Evolutionary conservation across 64 coral and sea anemone species (phyloP).

Genomic region (Dendronephthya gigantea): DNA sequence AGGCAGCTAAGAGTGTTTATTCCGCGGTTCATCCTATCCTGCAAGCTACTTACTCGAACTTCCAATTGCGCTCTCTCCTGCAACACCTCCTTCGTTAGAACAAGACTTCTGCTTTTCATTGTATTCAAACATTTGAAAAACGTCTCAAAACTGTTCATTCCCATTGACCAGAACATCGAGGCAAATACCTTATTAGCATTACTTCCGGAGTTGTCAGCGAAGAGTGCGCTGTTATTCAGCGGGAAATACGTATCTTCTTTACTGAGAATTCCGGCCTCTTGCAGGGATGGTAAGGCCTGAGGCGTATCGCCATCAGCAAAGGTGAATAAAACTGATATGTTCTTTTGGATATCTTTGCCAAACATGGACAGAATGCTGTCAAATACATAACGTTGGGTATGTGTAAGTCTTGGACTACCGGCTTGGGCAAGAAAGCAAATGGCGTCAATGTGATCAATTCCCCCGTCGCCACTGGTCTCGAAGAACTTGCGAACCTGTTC

Average conservation of each 20-base stretch:
- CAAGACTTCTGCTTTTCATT: slow-evolving; percentile 34
- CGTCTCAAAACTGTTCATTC: slow-evolving; percentile 33
- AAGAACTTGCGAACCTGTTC: slow-evolving; percentile 38
- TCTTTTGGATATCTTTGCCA: slow-evolving; percentile 49
- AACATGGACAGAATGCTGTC: slow-evolving; percentile 47
- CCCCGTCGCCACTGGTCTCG: slow-evolving; percentile 22
- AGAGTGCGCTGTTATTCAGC: slow-evolving; percentile 40
- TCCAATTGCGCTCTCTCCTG: slow-evolving; percentile 41
- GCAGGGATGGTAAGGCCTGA: slow-evolving; percentile 29
- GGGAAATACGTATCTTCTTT: slow-evolving; percentile 3
- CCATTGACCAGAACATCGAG: slow-evolving; percentile 38
- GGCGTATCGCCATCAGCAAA: slow-evolving; percentile 41
- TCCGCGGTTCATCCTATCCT: slow-evolving; percentile 21
- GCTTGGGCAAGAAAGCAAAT: slow-evolving; percentile 42
- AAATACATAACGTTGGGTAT: slow-evolving; percentile 40
- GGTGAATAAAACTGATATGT: slow-evolving; percentile 40
- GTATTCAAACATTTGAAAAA: slow-evolving; percentile 14
- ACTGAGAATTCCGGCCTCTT: slow-evolving; percentile 1
- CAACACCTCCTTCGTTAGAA: slow-evolving; percentile 35
- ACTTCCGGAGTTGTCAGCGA: slow-evolving; percentile 26
- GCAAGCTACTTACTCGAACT: slow-evolving; percentile 25
- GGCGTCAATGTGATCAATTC: slow-evolving; percentile 45
- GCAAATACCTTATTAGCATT: slow-evolving; percentile 37
- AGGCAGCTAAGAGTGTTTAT: slow-evolving; percentile 23
- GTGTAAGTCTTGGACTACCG: slow-evolving; percentile 38